Evolutionary conservation across 2,888 invertebrate species (phyloP).

Genomic region (Oasisia sp.): DNA sequence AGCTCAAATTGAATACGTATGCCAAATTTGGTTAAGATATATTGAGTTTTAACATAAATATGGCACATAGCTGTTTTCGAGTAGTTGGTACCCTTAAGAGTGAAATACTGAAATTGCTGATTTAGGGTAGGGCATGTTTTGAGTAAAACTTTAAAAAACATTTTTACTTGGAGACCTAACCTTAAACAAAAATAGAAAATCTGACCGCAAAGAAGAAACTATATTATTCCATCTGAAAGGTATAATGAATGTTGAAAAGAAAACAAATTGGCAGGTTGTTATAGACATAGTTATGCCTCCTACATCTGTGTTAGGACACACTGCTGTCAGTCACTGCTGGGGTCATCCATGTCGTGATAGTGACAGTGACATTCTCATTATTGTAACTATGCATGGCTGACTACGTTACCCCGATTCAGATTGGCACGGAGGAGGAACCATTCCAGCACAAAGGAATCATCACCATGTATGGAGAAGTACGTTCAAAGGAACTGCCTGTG

Average conservation of each 20-base stretch:
- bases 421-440: conserved; percentile 57
- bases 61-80: too few species aligned
- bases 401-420: conserved; percentile 39
- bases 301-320: neutral
- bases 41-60: too few species aligned
- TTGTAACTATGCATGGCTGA: neutral
- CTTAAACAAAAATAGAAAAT: neutral
- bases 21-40: too few species aligned
- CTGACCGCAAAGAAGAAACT: neutral
- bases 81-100: too few species aligned
- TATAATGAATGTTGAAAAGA: neutral
- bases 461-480: conserved; percentile 54
- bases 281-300: neutral
- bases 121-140: too few species aligned
- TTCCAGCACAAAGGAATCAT: conserved; percentile 57
- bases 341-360: neutral
- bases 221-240: neutral
- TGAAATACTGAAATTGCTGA: too few species aligned
- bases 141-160: too few species aligned
- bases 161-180: neutral
- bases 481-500: conserved; percentile 57
- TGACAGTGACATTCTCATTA: neutral
- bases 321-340: neutral
- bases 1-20: too few species aligned
- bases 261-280: neutral